A percentile compares a stretch with the other conserved stretches of the same genome.
These are phyloP conservation scores for Clamator glandarius DNA, from an alignment of 2,797 vertebrate species.

Conservation along the genomic window DNA sequence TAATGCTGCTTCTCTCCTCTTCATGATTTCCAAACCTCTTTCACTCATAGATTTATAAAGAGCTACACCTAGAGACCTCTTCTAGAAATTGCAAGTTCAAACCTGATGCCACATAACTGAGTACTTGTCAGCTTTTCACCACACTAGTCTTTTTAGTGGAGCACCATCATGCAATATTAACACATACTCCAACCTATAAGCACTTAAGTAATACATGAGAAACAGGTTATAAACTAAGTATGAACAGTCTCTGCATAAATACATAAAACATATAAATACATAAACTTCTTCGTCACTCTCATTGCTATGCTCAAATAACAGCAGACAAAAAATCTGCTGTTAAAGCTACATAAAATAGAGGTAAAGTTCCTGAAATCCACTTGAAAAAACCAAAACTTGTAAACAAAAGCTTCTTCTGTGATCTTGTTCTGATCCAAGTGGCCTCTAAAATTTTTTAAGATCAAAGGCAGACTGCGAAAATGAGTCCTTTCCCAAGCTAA, in stretches of 20 bases:
- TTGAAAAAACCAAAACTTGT: background rate
- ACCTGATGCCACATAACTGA: background rate
- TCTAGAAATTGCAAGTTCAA: background rate
- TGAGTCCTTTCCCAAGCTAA: background rate
- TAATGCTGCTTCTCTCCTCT: background rate
- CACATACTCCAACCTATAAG: background rate
- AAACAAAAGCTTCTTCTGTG: background rate
- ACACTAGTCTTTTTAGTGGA: background rate
- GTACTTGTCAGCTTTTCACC: background rate
- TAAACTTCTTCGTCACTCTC: background rate
- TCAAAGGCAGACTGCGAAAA: background rate
- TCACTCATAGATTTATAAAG: background rate
- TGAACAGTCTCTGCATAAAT: background rate
- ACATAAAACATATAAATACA: background rate
- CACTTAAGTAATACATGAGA: background rate
- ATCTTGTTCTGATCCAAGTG: background rate
- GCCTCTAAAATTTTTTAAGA: background rate
- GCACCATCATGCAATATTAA: background rate
- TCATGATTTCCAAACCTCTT: background rate
- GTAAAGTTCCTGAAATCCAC: background rate
- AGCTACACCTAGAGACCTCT: slow-evolving; percentile 44
- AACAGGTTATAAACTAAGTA: background rate
- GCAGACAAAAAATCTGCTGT: background rate
- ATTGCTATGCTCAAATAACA: background rate
- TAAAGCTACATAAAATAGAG: background rate